Conservation (phyloP, 2,888 invertebrate species). For the Melieria crassipennis region DNA sequence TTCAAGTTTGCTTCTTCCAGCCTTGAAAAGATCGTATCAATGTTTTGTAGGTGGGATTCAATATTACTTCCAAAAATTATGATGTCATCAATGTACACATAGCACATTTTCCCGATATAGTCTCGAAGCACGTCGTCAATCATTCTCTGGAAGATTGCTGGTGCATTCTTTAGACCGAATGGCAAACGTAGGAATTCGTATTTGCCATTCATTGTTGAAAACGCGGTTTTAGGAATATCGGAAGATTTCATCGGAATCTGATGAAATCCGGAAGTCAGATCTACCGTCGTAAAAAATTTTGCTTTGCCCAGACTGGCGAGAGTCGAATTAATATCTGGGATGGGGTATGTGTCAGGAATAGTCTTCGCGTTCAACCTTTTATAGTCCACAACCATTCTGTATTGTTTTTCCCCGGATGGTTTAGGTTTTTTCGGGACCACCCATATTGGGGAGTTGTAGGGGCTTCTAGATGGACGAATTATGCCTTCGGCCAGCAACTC, state of each 20-base stretch:
- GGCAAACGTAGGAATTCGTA: slow-evolving; percentile 28
- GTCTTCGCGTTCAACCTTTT: slow-evolving; percentile 43
- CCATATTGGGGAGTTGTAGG: slow-evolving; percentile 44
- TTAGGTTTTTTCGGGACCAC: slow-evolving; percentile 32
- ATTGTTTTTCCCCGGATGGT: slow-evolving; percentile 39
- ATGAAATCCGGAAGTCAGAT: slow-evolving; percentile 45
- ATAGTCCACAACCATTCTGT: slow-evolving; percentile 42
- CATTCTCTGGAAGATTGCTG: slow-evolving; percentile 41
- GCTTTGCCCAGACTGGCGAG: slow-evolving; percentile 39
- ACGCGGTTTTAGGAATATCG: slow-evolving; percentile 43
- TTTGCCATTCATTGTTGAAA: slow-evolving; percentile 39
- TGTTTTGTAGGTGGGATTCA: slow-evolving; percentile 19
- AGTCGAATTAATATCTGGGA: no score
- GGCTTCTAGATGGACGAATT: slow-evolving; percentile 49
- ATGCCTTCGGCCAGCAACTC: slow-evolving; percentile 52
- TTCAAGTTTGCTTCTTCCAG: no score
- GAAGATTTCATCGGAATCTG: slow-evolving; percentile 41
- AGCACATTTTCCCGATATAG: slow-evolving; percentile 34
- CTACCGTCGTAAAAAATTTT: slow-evolving; percentile 43
- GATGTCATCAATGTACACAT: slow-evolving; percentile 36
- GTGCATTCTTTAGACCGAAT: slow-evolving; percentile 31
- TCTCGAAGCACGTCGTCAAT: slow-evolving; percentile 42
- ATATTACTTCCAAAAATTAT: slow-evolving; percentile 39
- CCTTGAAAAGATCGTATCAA: slow-evolving; percentile 19
- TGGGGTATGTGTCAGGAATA: slow-evolving; percentile 23